These are phyloP conservation scores for Tetropium fuscum DNA, from an alignment of 2,888 invertebrate species.

Conservation along the genomic window DNA sequence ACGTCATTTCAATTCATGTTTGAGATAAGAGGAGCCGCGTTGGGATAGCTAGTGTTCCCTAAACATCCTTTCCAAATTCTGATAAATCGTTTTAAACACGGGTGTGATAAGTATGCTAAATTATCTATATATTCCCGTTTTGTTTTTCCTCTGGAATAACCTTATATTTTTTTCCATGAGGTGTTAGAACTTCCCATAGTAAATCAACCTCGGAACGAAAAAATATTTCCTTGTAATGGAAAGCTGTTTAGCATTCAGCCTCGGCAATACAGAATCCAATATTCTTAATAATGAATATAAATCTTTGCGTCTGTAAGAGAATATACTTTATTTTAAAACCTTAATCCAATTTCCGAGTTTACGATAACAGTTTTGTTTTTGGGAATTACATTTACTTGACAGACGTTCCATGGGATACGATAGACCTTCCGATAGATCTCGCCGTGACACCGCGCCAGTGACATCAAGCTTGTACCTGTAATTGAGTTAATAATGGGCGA, in stretches of 20 bases:
- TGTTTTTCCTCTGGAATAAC: conserved; percentile 8
- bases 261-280: conserved; percentile 48
- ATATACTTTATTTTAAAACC: conserved; percentile 34
- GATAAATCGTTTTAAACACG: too few species aligned
- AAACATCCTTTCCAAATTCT: too few species aligned
- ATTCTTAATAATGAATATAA: conserved; percentile 56
- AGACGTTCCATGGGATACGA: too few species aligned
- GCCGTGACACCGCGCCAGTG: too few species aligned
- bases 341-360: conserved; percentile 30
- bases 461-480: too few species aligned
- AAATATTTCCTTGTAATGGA: conserved; percentile 48
- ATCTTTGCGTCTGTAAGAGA: conserved; percentile 42
- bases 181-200: conserved; percentile 43
- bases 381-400: conserved; percentile 2
- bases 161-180: conserved; percentile 38
- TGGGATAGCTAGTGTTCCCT: too few species aligned
- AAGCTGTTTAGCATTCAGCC: conserved; percentile 50
- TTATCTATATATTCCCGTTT: too few species aligned
- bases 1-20: too few species aligned
- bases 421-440: too few species aligned
- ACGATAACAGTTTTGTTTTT: conserved; percentile 10
- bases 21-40: too few species aligned
- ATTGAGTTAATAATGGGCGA: too few species aligned
- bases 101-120: too few species aligned
- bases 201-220: conserved; percentile 45